phyloP scores from a whole-genome alignment of 2,797 vertebrate species.

The Enteromius afrohamiltoni region DNA sequence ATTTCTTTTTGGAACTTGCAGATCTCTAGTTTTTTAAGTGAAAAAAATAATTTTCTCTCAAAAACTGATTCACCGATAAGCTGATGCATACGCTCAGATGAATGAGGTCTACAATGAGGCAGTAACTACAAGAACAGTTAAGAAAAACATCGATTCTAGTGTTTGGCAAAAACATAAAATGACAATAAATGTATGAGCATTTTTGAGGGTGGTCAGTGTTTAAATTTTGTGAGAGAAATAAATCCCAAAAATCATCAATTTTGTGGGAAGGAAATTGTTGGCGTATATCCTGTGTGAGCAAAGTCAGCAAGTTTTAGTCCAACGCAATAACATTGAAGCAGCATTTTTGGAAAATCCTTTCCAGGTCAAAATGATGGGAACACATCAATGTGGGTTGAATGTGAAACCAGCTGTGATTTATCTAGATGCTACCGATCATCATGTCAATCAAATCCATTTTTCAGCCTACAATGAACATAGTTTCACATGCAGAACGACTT shows the following conservation, averaged over 20 bases:
- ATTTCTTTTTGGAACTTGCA: not conserved
- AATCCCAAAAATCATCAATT: not conserved
- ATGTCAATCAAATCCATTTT: not conserved
- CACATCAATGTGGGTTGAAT: not conserved
- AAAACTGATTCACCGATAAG: not conserved
- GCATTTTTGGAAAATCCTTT: not conserved
- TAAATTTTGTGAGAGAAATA: not conserved
- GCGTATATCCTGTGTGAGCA: too few species aligned
- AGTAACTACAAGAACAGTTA: not conserved
- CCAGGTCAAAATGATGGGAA: not conserved
- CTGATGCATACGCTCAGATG: not conserved
- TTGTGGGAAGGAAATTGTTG: too few species aligned
- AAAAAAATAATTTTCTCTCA: not conserved
- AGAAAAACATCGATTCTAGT: not conserved
- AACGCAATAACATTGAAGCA: not conserved
- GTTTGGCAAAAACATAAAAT: not conserved
- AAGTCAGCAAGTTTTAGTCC: not conserved
- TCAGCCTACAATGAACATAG: not conserved
- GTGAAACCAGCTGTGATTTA: slow-evolving; percentile 6
- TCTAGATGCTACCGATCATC: not conserved
- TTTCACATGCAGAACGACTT: not conserved
- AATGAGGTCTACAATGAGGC: not conserved
- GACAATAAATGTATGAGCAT: not conserved
- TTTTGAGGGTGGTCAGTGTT: not conserved
- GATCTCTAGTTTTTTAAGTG: not conserved